These are phyloP conservation scores for Lagria hirta DNA, from an alignment of 2,888 invertebrate species.

Conservation along the genomic window DNA sequence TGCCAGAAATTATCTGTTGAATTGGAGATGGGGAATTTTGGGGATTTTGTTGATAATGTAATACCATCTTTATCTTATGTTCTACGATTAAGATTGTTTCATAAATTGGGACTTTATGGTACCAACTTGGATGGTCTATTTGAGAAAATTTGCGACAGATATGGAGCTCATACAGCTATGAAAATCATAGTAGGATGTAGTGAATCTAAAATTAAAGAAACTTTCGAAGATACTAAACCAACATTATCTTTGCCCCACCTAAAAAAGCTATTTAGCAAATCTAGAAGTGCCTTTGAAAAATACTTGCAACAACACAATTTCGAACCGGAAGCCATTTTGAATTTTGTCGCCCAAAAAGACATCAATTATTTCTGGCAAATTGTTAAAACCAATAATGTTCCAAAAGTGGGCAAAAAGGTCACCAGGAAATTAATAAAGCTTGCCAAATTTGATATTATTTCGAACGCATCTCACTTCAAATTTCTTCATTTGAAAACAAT, in stretches of 20 bases:
- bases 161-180: constrained; percentile 16
- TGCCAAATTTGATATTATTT: constrained; percentile 8
- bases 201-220: constrained; percentile 14
- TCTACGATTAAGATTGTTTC: constrained; percentile 22
- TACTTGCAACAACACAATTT: background rate
- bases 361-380: background rate
- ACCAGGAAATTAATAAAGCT: constrained; percentile 14
- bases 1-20: constrained; percentile 14
- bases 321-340: constrained; percentile 7
- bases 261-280: constrained; percentile 11
- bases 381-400: constrained; percentile 3
- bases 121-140: constrained; percentile 19
- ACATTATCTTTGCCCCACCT: constrained; percentile 10
- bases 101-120: constrained; percentile 17
- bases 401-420: constrained; percentile 16
- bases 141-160: constrained; percentile 15
- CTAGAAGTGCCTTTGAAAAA: constrained; percentile 6
- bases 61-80: constrained; percentile 23
- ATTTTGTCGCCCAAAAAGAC: constrained; percentile 7
- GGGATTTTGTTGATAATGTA: constrained; percentile 12
- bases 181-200: constrained; percentile 18
- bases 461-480: constrained; percentile 7
- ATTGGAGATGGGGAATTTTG: constrained; percentile 3
- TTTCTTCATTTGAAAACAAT: constrained; percentile 15
- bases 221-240: constrained; percentile 1